phyloP scores from a whole-genome alignment of 2,888 invertebrate genomes.

The Sphaerophoria taeniata region DNA sequence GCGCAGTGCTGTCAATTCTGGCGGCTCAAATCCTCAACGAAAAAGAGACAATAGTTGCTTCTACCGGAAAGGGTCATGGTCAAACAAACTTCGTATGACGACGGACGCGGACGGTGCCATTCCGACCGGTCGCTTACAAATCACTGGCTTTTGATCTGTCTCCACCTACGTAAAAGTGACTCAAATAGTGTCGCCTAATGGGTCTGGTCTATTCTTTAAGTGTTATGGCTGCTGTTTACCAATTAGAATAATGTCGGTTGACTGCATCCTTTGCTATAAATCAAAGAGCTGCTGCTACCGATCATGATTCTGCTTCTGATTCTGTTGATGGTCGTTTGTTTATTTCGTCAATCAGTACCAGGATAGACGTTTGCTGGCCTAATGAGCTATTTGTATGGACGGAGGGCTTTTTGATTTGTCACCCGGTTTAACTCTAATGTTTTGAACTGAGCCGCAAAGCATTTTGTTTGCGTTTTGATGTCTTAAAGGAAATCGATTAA shows the following conservation, averaged over 20 bases:
- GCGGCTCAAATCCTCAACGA: constrained; percentile 49
- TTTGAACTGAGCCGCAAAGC: constrained; percentile 50
- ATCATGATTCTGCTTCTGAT: constrained; percentile 51
- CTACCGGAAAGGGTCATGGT: constrained; percentile 71
- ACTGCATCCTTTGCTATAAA: constrained; percentile 66
- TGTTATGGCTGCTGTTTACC: constrained; percentile 61
- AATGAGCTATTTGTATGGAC: constrained; percentile 68
- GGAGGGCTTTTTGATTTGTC: constrained; percentile 54
- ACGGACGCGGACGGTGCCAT: not conserved
- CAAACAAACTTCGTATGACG: constrained; percentile 54
- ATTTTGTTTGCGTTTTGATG: too few relatives aligned
- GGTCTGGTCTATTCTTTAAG: constrained; percentile 23
- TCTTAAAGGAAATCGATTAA: constrained; percentile 31
- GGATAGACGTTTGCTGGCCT: constrained; percentile 49
- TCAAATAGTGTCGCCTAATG: constrained; percentile 69
- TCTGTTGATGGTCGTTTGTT: not conserved
- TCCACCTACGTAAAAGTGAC: constrained; percentile 44
- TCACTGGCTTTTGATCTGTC: constrained; percentile 51
- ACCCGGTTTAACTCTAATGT: constrained; percentile 44
- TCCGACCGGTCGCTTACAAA: constrained; percentile 2
- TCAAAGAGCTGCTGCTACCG: constrained; percentile 63
- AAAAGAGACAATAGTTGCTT: constrained; percentile 42
- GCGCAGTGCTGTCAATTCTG: constrained; percentile 12
- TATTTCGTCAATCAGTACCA: constrained; percentile 46
- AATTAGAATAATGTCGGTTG: constrained; percentile 65